Evolutionary conservation across 2,888 invertebrate genomes (phyloP).

Genomic region (Diarsia brunnea): DNA sequence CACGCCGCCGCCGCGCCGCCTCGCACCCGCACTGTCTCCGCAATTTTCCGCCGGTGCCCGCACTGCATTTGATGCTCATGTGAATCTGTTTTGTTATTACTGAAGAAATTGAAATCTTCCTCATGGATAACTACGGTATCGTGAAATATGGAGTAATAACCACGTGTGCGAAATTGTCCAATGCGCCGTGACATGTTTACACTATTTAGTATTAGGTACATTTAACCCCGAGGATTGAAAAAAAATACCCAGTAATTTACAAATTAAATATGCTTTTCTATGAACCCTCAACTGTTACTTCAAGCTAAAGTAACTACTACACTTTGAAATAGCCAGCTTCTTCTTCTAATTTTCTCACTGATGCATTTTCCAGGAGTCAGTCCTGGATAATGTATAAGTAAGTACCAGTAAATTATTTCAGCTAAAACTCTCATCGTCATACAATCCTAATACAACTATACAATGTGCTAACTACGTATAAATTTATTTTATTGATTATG

Average conservation of each 20-base stretch:
- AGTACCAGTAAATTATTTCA: not conserved
- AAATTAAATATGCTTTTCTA: too few species aligned
- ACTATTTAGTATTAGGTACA: conserved; percentile 39
- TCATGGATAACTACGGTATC: conserved; percentile 70
- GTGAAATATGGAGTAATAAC: conserved; percentile 66
- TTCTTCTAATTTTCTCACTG: too few species aligned
- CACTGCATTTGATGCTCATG: conserved; percentile 83
- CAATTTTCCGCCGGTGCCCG: conserved; percentile 87
- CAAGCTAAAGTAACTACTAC: not conserved
- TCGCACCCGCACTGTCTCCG: conserved; percentile 75
- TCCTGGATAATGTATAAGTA: not conserved
- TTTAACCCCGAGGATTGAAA: conserved; percentile 15
- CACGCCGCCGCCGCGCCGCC: conserved; percentile 65
- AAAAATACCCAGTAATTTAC: too few species aligned
- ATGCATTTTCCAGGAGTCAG: too few species aligned
- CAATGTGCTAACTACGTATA: not conserved
- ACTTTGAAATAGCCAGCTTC: not conserved
- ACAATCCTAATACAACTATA: not conserved
- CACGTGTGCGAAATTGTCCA: conserved; percentile 58
- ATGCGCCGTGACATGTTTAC: conserved; percentile 49
- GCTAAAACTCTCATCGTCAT: not conserved
- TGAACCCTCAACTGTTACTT: not conserved
- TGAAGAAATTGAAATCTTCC: conserved; percentile 79
- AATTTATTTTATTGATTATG: too few species aligned
- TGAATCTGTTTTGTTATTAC: conserved; percentile 83